Evolutionary conservation across 1,140 invertebrate genomes (phyloP), one percentile per base, ranked within the genome.

Genomic region (Drosophila ficusphila): DNA sequence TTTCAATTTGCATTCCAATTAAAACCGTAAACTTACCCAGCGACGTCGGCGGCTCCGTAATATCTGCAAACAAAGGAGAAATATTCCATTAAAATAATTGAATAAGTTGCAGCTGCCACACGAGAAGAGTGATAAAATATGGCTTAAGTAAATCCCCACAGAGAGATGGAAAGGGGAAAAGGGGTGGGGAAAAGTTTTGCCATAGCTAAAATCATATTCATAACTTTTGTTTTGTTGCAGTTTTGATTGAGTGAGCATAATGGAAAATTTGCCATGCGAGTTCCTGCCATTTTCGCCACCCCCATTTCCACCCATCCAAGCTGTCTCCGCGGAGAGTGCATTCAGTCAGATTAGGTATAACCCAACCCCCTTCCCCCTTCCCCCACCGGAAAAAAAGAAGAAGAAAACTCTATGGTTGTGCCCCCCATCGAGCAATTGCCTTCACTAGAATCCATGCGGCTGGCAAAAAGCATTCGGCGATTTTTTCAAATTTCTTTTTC

Each of bases 61-160:
- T 36, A 69, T 56, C 73, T 73, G 72, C 36, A 73, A 76, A 54
- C 51, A 65, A 34, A 38, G 58, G 62, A 61, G 27, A 38, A 44
- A 64, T 69, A 78, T 76, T 79, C 78, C 58, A 88, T 88, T 88
- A 88, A 82, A 88, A 78, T 88, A 88, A 82, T 88, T 89, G 74
- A 82, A 88, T 89, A 88, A 88, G 64, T 88, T 88, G 64, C 77
- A 78, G 70, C 64, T 78, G 62, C 46, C 72, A 36, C 34, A 51
- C 54, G 41, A 49, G 61, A 60, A 65, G 68, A 69, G 61, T 65
- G 62, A 67, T 67, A 69, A 75, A 86, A 65, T 69, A 89, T 73
- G 69, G 82, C 83, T 86, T 76, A 88, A 82, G 82, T 71, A 68
- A 88, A 88, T 82, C 69, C 65, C 33, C 38, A 18, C 7, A 18